Evolutionary conservation across 2,888 invertebrate genomes (phyloP).

Genomic region (Sesia apiformis): DNA sequence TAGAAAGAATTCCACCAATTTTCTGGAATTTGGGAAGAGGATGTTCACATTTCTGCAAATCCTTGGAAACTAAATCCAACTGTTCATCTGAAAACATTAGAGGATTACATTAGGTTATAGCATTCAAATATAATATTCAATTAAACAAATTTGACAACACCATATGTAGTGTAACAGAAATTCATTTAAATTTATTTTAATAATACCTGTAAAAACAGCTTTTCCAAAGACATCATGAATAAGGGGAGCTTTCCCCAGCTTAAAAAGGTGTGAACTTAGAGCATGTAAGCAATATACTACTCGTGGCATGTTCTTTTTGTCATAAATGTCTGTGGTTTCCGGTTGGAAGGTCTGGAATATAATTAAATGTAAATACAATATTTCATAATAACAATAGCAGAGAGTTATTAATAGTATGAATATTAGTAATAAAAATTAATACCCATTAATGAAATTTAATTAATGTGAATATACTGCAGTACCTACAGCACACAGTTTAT

Average conservation of each 20-base stretch:
- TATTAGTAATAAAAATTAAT: too few species aligned
- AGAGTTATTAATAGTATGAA: too few species aligned
- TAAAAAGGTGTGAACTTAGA: constrained; percentile 79
- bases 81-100: constrained; percentile 72
- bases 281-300: constrained; percentile 87
- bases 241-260: constrained; percentile 81
- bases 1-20: constrained; percentile 82
- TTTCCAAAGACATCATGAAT: constrained; percentile 85
- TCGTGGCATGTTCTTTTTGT: constrained; percentile 86
- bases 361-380: background rate
- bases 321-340: constrained; percentile 87
- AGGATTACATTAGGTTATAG: background rate
- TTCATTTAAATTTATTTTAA: too few species aligned
- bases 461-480: too few species aligned
- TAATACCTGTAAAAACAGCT: constrained; percentile 78
- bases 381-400: background rate
- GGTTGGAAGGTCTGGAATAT: constrained; percentile 81
- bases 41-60: constrained; percentile 80
- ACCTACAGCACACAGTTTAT: too few species aligned
- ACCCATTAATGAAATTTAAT: too few species aligned
- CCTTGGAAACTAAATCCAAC: constrained; percentile 79
- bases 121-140: too few species aligned
- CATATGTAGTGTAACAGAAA: too few species aligned
- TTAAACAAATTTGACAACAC: too few species aligned
- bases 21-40: constrained; percentile 84